Evolutionary conservation across 35 echinoderm and acorn worm species (phyloP), one percentile per base, ranked within the genome.

Genomic region (Patiria miniata): DNA sequence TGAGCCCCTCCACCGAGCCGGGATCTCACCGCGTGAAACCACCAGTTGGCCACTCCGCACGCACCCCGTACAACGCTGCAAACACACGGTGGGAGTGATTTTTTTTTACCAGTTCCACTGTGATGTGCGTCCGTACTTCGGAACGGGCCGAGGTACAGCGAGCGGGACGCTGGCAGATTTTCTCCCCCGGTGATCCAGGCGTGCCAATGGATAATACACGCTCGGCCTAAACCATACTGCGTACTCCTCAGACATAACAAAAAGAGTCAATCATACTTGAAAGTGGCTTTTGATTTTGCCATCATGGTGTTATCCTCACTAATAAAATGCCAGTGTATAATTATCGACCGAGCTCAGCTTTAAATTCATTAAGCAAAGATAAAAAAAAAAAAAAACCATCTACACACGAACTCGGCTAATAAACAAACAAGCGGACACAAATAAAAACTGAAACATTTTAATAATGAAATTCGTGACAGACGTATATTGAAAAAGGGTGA

Each of bases 151-250:
- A 8, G 60, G 54, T 18, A 57, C 22, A 6, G 5, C 21, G 60
- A 23, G 30, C 60, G 65, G 34, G 65, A 23, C 65, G 65, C 23
- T 26, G 65, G 19, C 23, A 73, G 65, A 36, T 73, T 73, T 73
- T 34, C 14, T 34, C 65, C 65, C 21, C 65, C 26, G 65, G 65
- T 73, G 65, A 73, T 23, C 21, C 2, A 34, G 65, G 65, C 65
- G 65, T 73, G 65, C 65, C 65, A 73, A 73, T 73, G 34, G 65
- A 73, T 73, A 73, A 73, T 23, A 30, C 65, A 73, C 65, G 65
- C 65, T 28, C 21, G 65, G 65, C 26, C 19, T 26, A 73, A 6
- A 60, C 57, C 7, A 60, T 7, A 73, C 65, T 10, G 65, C 7
- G 42, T 4, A 47, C 42, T 47, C 42, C n/a, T n/a, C n/a, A n/a